Evolutionary conservation across 2,113 vertebrate species (phyloP), one percentile per base, ranked within the genome.

Genomic region (Gambusia holbrooki): DNA sequence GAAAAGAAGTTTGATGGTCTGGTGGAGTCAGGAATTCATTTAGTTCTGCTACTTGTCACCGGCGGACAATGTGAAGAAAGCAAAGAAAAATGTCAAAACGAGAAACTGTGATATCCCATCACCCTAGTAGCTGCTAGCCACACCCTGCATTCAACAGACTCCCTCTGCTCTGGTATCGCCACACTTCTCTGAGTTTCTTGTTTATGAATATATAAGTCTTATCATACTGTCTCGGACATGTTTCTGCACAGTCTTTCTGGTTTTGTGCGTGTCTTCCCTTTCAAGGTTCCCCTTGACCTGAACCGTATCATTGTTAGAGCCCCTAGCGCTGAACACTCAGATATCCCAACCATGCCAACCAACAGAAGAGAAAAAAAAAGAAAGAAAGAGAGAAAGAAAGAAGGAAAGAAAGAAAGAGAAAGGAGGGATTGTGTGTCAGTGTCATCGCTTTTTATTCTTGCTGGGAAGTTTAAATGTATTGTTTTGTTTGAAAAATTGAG

Each of bases 251-350:
- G 62, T 82, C 64, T 83, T 66, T 82, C 68, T 82, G 74, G 30
- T 67, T 82, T 67, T 74, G 54, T 33, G 77, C 10, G 4, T 75
- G 76, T 74, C 72, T 84, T 58, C 74, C 76, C 69, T 87, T 84
- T 73, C 80, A 71, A 37, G 29, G 65, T 63, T 78, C 76, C 84
- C 83, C 77, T 81, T 81, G 83, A 92, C 88, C 88, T 81, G 77
- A 91, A 84, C 82, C 69, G 37, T 90, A 92, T 91, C 84, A 11
- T 68, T 93, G 87, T 89, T 88, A 85, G 82, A 85, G 90, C 87
- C 91, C 66, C 87, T 83, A 91, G 88, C 82, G 9, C 76, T 86
- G 76, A 83, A 74, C 71, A 89, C 84, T 86, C 75, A 84, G 81
- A 74, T 87, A 74, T 82, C 81, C 84, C 83, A 74, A 70, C 81